A percentile compares a stretch with the other conserved stretches of the same genome.
Conservation (phyloP, 2,797 vertebrate species). For the Hypotaenidia philippensis region DNA sequence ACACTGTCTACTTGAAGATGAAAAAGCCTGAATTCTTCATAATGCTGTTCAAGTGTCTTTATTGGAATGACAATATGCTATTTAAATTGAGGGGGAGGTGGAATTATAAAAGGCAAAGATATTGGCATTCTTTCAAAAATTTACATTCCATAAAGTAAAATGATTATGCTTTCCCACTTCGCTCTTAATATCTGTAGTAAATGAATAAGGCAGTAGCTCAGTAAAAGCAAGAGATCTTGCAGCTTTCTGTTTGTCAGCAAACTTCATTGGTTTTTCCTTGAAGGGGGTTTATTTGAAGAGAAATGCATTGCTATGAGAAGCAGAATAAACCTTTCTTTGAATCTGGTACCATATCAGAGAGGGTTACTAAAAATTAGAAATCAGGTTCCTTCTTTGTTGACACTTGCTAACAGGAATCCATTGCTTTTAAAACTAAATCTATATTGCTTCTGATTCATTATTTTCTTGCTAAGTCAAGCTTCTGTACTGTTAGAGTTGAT, state of each 20-base stretch:
- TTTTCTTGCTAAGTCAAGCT: neutral
- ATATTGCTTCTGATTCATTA: neutral
- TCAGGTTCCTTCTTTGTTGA: neutral
- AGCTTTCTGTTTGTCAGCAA: neutral
- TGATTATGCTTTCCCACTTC: neutral
- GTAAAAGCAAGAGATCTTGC: neutral
- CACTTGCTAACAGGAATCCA: neutral
- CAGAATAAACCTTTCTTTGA: neutral
- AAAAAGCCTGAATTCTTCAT: neutral
- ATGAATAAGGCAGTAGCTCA: neutral
- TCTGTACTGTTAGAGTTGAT: neutral
- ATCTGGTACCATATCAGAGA: neutral
- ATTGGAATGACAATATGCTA: neutral
- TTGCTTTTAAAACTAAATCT: neutral
- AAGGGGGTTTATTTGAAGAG: neutral
- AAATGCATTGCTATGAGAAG: neutral
- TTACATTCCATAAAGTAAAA: neutral
- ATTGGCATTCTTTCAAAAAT: neutral
- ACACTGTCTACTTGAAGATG: neutral
- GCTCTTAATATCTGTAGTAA: neutral
- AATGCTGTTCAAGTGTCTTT: neutral
- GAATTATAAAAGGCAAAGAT: neutral
- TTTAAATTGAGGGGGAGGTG: neutral
- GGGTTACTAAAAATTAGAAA: neutral
- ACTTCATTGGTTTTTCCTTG: neutral